These are phyloP conservation scores for Dipodomys spectabilis DNA, from an alignment of 2,113 vertebrate genomes.

Conservation along the genomic window DNA sequence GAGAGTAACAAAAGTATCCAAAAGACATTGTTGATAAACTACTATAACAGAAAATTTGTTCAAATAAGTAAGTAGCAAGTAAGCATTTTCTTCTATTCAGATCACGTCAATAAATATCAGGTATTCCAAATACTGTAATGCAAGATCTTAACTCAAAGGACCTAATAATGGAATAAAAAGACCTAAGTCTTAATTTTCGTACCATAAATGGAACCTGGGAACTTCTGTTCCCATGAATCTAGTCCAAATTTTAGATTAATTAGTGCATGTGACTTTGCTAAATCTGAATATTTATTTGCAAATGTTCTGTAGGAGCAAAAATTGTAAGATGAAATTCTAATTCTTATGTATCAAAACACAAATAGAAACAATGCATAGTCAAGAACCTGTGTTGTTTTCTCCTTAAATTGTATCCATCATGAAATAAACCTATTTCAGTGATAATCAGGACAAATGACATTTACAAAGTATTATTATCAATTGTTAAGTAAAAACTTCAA, in stretches of 20 bases:
- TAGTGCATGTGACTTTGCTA: neutral
- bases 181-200: neutral
- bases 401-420: neutral
- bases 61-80: neutral
- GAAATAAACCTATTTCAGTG: neutral
- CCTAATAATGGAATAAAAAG: neutral
- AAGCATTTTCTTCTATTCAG: neutral
- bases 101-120: neutral
- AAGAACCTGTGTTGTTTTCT: neutral
- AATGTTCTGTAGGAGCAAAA: neutral
- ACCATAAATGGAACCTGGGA: neutral
- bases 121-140: neutral
- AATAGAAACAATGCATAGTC: too few relatives aligned
- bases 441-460: neutral
- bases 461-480: neutral
- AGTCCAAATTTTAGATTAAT: neutral
- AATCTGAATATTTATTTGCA: neutral
- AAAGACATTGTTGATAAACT: neutral
- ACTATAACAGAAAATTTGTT: neutral
- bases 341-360: neutral
- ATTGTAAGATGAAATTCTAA: neutral
- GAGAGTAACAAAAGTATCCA: neutral
- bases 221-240: neutral
- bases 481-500: neutral
- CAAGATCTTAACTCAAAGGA: neutral